Percentiles rank a stretch among this genome's conserved stretches.
Evolutionary conservation across 2,888 invertebrate genomes (phyloP).

Genomic region (Lymantria monacha): DNA sequence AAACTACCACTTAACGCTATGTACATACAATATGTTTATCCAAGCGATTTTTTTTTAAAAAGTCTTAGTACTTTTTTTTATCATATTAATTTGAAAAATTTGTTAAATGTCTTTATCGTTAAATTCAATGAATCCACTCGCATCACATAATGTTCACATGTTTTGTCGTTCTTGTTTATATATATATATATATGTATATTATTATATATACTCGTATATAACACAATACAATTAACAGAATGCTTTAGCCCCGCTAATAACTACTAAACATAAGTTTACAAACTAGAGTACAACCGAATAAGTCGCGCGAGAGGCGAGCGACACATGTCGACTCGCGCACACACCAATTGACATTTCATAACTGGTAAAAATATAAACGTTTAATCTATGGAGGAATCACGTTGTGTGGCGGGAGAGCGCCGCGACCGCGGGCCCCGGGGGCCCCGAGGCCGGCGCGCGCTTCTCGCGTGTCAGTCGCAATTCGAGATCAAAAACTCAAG

Average conservation of each 20-base stretch:
- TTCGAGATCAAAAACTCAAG: slow-evolving; percentile 69
- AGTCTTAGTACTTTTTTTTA: slow-evolving; percentile 78
- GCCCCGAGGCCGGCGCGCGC: slow-evolving; percentile 10
- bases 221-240: slow-evolving; percentile 71
- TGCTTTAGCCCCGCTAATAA: slow-evolving; percentile 65
- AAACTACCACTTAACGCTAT: slow-evolving; percentile 74
- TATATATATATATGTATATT: slow-evolving; percentile 26
- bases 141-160: slow-evolving; percentile 54
- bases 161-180: slow-evolving; percentile 45
- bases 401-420: slow-evolving; percentile 26
- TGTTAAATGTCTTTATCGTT: slow-evolving; percentile 80
- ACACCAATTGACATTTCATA: slow-evolving; percentile 64
- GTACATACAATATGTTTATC: slow-evolving; percentile 76
- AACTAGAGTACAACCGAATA: slow-evolving; percentile 66
- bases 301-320: slow-evolving; percentile 50
- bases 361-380: slow-evolving; percentile 65
- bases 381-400: slow-evolving; percentile 67
- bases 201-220: too few species aligned
- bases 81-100: slow-evolving; percentile 79
- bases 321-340: slow-evolving; percentile 42
- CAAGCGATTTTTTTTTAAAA: slow-evolving; percentile 75
- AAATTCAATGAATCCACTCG: slow-evolving; percentile 75
- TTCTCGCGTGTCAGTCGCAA: slow-evolving; percentile 45
- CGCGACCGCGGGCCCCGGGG: not conserved
- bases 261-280: slow-evolving; percentile 65